Conservation (phyloP, 2,797 vertebrate species). For the Phyllotis vaccarum region DNA sequence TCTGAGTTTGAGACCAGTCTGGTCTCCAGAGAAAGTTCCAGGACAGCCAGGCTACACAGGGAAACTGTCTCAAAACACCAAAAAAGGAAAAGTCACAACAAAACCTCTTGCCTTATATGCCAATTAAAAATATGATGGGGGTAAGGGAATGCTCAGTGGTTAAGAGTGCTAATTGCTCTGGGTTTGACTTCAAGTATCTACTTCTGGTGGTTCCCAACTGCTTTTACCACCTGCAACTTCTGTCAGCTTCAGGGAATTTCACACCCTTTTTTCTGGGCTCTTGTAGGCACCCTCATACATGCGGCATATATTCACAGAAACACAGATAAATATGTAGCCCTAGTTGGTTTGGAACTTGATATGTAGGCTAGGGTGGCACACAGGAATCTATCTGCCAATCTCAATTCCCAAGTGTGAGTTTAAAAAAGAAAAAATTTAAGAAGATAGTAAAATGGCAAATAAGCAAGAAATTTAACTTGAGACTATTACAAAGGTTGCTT, state of each 20-base stretch:
- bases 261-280: not conserved
- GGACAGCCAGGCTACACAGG: not conserved
- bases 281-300: not conserved
- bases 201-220: not conserved
- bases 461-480: not conserved
- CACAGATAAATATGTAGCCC: not conserved
- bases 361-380: not conserved
- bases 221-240: not conserved
- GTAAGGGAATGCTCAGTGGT: not conserved
- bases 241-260: not conserved
- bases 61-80: not conserved
- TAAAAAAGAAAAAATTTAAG: constrained; percentile 32
- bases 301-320: not conserved
- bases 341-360: not conserved
- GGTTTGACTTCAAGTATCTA: not conserved
- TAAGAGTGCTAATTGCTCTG: not conserved
- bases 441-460: constrained; percentile 26
- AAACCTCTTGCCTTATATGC: not conserved
- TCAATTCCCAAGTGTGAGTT: not conserved
- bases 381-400: not conserved
- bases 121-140: not conserved
- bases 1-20: not conserved
- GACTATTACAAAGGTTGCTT: constrained; percentile 26
- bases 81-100: not conserved
- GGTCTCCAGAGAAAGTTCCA: not conserved